These are phyloP conservation scores for Apomyelois bistriatella DNA, from an alignment of 2,888 invertebrate species.

Conservation along the genomic window DNA sequence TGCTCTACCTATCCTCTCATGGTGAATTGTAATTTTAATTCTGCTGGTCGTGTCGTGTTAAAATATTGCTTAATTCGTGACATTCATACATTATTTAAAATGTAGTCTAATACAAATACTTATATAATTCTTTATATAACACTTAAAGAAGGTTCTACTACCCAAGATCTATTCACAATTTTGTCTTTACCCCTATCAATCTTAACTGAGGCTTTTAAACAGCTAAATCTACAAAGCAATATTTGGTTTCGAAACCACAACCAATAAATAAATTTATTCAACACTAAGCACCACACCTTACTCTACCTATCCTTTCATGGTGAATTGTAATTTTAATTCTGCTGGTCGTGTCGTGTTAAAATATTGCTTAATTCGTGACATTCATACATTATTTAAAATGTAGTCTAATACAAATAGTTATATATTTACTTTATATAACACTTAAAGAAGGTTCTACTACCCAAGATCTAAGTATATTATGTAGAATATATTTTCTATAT, in stretches of 20 bases:
- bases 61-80: conserved; percentile 27
- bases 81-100: background rate
- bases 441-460: too few species aligned
- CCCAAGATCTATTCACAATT: too few species aligned
- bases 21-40: conserved; percentile 62
- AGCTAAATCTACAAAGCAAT: too few species aligned
- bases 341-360: conserved; percentile 46
- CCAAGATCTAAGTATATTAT: too few species aligned
- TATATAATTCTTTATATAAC: too few species aligned
- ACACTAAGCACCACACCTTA: conserved; percentile 58
- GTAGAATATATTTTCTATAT: too few species aligned
- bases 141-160: too few species aligned
- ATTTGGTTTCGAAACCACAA: conserved; percentile 25
- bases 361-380: conserved; percentile 26
- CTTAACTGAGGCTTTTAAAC: too few species aligned
- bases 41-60: conserved; percentile 48
- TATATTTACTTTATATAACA: too few species aligned
- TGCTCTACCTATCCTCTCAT: conserved; percentile 53
- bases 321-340: conserved; percentile 60
- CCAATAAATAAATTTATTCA: conserved; percentile 17
- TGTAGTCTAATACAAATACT: too few species aligned
- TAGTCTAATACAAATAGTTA: background rate
- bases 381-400: background rate
- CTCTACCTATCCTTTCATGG: conserved; percentile 55
- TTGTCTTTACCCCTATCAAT: too few species aligned